Evolutionary conservation across 1,140 invertebrate genomes (phyloP).

Genomic region (Polypedilum vanderplanki): DNA sequence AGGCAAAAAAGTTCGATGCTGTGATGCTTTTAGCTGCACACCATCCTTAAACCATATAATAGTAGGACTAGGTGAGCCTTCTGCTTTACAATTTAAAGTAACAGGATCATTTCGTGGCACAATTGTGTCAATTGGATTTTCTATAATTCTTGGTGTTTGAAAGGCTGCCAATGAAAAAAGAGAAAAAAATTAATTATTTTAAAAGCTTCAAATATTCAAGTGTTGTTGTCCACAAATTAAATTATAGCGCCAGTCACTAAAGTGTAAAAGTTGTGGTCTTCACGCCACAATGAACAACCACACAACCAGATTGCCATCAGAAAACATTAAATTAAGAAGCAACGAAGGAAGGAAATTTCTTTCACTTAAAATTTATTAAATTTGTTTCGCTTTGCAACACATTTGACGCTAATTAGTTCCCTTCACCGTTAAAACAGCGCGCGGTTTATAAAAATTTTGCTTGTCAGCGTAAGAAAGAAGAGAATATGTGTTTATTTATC

Average conservation of each 20-base stretch:
- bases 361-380: background rate
- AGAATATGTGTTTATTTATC: background rate
- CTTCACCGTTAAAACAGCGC: background rate
- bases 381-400: constrained; percentile 23
- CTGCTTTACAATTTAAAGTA: constrained; percentile 60
- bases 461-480: background rate
- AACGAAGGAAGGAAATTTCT: background rate
- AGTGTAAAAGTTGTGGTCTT: background rate
- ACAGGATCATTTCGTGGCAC: constrained; percentile 62
- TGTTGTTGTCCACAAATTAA: constrained; percentile 22
- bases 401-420: constrained; percentile 27
- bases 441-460: background rate
- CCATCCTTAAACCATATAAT: constrained; percentile 63
- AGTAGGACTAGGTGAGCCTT: constrained; percentile 54
- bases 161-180: constrained; percentile 34
- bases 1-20: constrained; percentile 52
- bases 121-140: constrained; percentile 65
- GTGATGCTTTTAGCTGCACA: constrained; percentile 46
- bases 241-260: background rate
- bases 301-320: background rate
- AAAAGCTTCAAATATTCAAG: background rate
- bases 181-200: background rate
- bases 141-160: constrained; percentile 65
- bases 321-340: background rate
- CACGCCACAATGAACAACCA: background rate